Evolutionary conservation across 2,888 invertebrate species (phyloP).

Genomic region (Hyppa rectilinea): DNA sequence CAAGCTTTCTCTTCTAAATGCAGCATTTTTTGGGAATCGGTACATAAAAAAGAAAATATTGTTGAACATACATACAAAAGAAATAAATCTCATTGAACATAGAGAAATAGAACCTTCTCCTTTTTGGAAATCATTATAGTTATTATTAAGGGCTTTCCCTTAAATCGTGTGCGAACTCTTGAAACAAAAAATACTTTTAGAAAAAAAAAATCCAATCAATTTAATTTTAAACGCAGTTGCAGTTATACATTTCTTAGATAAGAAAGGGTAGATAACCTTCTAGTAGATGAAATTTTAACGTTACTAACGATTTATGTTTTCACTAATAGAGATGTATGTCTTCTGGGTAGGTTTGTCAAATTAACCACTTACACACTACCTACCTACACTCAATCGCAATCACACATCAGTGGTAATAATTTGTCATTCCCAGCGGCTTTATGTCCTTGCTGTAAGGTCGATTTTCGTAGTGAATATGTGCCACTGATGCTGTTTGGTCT

Average conservation of each 20-base stretch:
- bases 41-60: too few species aligned
- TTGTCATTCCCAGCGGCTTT: background rate
- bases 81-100: too few species aligned
- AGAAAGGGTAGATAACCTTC: constrained; percentile 16
- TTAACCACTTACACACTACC: constrained; percentile 11
- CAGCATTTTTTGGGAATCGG: too few species aligned
- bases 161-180: background rate
- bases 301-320: constrained; percentile 26
- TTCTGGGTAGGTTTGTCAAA: constrained; percentile 11
- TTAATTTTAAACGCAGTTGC: background rate
- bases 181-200: background rate
- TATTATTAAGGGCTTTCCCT: background rate
- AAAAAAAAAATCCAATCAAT: background rate
- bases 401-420: background rate
- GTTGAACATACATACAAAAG: too few species aligned
- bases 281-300: constrained; percentile 7
- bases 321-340: background rate
- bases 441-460: too few species aligned
- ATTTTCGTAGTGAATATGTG: background rate
- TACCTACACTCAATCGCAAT: background rate
- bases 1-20: too few species aligned
- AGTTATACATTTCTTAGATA: constrained; percentile 12
- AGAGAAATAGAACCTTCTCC: too few species aligned
- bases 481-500: background rate
- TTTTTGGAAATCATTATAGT: too few species aligned